phyloP scores from a whole-genome alignment of 2,113 vertebrate species.

The Urocynchramus pylzowi region DNA sequence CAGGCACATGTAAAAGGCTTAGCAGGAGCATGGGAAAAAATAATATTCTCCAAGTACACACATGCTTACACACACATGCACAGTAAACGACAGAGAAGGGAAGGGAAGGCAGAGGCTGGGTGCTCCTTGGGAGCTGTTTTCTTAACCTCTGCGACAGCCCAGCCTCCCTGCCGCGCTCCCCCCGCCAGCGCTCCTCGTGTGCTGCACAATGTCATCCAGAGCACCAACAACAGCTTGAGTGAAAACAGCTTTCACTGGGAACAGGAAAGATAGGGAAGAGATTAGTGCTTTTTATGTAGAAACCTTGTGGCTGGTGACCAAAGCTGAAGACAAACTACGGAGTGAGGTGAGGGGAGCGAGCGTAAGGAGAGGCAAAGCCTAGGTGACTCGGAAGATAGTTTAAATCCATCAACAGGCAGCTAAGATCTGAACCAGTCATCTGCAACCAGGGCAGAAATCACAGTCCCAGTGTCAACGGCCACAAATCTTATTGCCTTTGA shows the following conservation, averaged over 20 bases:
- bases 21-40: neutral
- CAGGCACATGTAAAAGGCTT: neutral
- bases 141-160: constrained; percentile 47
- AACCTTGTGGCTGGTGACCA: constrained; percentile 10
- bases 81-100: neutral
- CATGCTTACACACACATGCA: neutral
- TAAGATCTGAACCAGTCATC: constrained; percentile 49
- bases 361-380: neutral
- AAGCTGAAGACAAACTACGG: constrained; percentile 34
- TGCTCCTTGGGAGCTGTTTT: constrained; percentile 62
- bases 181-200: neutral
- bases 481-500: constrained; percentile 59
- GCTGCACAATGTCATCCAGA: constrained; percentile 59
- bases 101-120: constrained; percentile 3
- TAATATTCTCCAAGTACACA: neutral
- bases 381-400: neutral
- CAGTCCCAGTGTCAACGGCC: constrained; percentile 22
- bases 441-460: constrained; percentile 46
- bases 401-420: constrained; percentile 50
- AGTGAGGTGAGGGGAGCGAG: neutral
- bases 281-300: constrained; percentile 29
- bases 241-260: constrained; percentile 60
- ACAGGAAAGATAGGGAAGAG: neutral
- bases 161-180: neutral
- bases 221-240: constrained; percentile 60